These are phyloP conservation scores for Furcifer pardalis DNA, from an alignment of 2,797 vertebrate species.

Conservation along the genomic window DNA sequence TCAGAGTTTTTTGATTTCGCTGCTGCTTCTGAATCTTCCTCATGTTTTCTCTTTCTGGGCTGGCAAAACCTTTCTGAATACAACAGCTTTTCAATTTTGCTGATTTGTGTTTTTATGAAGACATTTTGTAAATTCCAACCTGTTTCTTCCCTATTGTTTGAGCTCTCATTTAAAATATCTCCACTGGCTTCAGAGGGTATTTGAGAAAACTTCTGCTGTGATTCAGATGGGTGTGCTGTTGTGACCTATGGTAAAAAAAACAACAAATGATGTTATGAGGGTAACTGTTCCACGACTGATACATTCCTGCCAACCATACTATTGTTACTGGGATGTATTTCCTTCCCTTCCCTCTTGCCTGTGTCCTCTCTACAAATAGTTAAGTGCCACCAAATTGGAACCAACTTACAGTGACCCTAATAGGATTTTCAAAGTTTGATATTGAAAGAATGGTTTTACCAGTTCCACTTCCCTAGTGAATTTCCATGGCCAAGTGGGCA, in stretches of 20 bases:
- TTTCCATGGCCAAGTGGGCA: too few relatives aligned
- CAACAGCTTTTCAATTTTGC: constrained; percentile 67
- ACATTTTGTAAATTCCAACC: constrained; percentile 38
- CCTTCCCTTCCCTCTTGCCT: too few relatives aligned
- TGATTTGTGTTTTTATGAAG: constrained; percentile 58
- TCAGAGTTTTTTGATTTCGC: constrained; percentile 32
- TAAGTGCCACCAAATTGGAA: too few relatives aligned
- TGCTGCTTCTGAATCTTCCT: constrained; percentile 54
- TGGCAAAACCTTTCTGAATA: constrained; percentile 63
- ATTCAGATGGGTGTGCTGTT: constrained; percentile 48
- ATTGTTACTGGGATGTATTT: too few relatives aligned
- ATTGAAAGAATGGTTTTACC: too few relatives aligned
- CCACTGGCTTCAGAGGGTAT: background rate
- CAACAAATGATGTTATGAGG: constrained; percentile 12
- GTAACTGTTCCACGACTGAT: background rate
- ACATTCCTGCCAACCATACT: too few relatives aligned
- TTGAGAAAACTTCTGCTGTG: constrained; percentile 34
- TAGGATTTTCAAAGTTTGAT: too few relatives aligned
- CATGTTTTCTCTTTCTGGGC: constrained; percentile 74
- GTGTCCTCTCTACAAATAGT: too few relatives aligned
- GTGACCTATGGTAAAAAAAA: constrained; percentile 65
- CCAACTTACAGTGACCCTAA: too few relatives aligned
- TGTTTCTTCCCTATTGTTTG: constrained; percentile 32
- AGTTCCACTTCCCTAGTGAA: too few relatives aligned
- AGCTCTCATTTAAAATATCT: constrained; percentile 26